phyloP scores from a whole-genome alignment of 2,797 vertebrate species.

The Pteronotus mesoamericanus region DNA sequence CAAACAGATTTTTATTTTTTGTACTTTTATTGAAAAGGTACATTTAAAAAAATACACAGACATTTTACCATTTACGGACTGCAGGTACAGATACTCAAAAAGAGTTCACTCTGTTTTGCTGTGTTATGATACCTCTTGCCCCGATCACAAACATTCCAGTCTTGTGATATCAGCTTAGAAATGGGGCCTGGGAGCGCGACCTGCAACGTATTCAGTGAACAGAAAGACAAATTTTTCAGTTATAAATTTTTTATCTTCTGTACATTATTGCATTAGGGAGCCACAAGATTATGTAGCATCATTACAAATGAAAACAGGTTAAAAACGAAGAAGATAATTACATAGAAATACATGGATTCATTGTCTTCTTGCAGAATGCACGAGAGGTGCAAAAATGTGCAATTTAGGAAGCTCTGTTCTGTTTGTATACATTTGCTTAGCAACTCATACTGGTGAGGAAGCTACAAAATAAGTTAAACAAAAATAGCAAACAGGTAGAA shows the following conservation, averaged over 20 bases:
- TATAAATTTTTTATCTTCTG: slow-evolving; percentile 89
- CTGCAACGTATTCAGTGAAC: slow-evolving; percentile 83
- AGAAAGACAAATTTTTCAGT: slow-evolving; percentile 82
- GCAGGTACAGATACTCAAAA: slow-evolving; percentile 84
- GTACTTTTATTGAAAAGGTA: slow-evolving; percentile 88
- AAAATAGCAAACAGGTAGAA: slow-evolving; percentile 81
- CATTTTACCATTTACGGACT: slow-evolving; percentile 85
- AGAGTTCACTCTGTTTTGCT: slow-evolving; percentile 74
- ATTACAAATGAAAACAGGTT: slow-evolving; percentile 83
- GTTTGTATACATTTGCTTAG: slow-evolving; percentile 79
- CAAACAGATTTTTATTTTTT: slow-evolving; percentile 66
- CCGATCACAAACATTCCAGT: slow-evolving; percentile 75
- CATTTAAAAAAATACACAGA: slow-evolving; percentile 90
- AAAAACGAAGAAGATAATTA: slow-evolving; percentile 79
- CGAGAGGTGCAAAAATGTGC: slow-evolving; percentile 77
- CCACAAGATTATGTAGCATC: slow-evolving; percentile 86
- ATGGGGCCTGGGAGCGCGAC: slow-evolving; percentile 78
- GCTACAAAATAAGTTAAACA: slow-evolving; percentile 84
- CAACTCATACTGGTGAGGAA: slow-evolving; percentile 78
- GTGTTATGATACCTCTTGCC: slow-evolving; percentile 77
- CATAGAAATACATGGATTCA: slow-evolving; percentile 79
- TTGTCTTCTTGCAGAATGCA: slow-evolving; percentile 77
- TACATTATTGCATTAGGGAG: slow-evolving; percentile 96
- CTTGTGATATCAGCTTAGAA: slow-evolving; percentile 77
- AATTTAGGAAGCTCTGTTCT: slow-evolving; percentile 77